Evolutionary conservation across 2,113 vertebrate genomes (phyloP), one percentile per base, ranked within the genome.

Genomic region (Ornithorhynchus anatinus): DNA sequence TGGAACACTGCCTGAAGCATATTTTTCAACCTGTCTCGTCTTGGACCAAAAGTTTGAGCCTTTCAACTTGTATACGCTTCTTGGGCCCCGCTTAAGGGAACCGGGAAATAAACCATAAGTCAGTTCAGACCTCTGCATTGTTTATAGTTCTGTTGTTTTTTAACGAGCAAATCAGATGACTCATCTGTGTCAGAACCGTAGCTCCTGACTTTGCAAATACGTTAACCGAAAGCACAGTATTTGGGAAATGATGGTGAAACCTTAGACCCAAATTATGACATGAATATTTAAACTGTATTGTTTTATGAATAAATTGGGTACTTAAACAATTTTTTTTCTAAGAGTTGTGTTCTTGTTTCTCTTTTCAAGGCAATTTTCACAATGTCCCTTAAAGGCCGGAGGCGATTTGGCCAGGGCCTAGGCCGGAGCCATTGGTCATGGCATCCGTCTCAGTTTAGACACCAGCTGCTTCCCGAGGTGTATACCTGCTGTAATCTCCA

Each of bases 251-350:
- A 80, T 61, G 68, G 44, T 37, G 59, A 85, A 73, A 77, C 67
- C 52, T 82, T 3, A 77, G 64, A 80, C 40, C 35, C 59, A 77
- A 88, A 84, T 22, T 79, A 72, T 27, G 51, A 20, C 63, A 64
- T 64, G 69, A 75, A 45, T 77, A 79, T 60, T 69, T 76, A 74
- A 10, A 74, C 52, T 84, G 83, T 85, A 82, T 82, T 72, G 81
- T 87, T 88, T 89, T 86, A 75, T 89, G 76, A 89, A 90, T 86
- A 90, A 89, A 90, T 82, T 84, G 80, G 80, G 76, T 77, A 81
- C 82, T 79, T 88, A 81, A 47, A 62, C 70, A 79, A 77, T 54
- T 64, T 70, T 38, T n/a, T 77, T 70, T 70, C 59, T 69, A 63
- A 54, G 78, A 39, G 63, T 80, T 39, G 59, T 51, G 62, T 33